Percentiles rank a stretch among this genome's conserved stretches.
These are phyloP conservation scores for Hybos culiciformis DNA, from an alignment of 2,888 invertebrate genomes.

Conservation along the genomic window DNA sequence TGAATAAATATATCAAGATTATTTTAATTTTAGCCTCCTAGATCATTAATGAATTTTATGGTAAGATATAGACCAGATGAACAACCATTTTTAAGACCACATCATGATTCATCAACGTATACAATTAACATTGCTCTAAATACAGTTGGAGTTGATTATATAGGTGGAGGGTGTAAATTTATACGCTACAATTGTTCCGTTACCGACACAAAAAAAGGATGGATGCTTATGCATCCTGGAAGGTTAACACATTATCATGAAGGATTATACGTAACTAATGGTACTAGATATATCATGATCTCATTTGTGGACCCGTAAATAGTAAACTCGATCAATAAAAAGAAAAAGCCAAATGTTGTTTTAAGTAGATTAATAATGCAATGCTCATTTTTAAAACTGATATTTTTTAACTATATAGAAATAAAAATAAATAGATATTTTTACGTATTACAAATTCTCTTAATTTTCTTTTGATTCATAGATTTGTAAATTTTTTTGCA, in stretches of 20 bases:
- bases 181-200: conserved; percentile 94
- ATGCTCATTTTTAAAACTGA: no score
- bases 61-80: conserved; percentile 94
- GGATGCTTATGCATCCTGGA: conserved; percentile 95
- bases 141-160: conserved; percentile 59
- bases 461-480: no score
- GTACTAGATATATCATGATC: conserved; percentile 96
- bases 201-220: conserved; percentile 66
- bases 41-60: conserved; percentile 93
- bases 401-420: no score
- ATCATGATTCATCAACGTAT: conserved; percentile 97
- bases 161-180: conserved; percentile 90
- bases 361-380: no score
- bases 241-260: conserved; percentile 95
- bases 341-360: no score
- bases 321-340: no score
- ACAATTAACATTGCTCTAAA: conserved; percentile 94
- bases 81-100: conserved; percentile 85
- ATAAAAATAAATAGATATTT: no score
- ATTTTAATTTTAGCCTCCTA: conserved; percentile 55
- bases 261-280: conserved; percentile 74
- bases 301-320: conserved; percentile 90
- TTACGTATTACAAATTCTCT: no score
- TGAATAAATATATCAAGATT: conserved; percentile 6
- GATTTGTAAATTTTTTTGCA: no score